These are phyloP conservation scores for Aphelinus atriplicis DNA, from an alignment of 1,140 invertebrate species.

Conservation along the genomic window DNA sequence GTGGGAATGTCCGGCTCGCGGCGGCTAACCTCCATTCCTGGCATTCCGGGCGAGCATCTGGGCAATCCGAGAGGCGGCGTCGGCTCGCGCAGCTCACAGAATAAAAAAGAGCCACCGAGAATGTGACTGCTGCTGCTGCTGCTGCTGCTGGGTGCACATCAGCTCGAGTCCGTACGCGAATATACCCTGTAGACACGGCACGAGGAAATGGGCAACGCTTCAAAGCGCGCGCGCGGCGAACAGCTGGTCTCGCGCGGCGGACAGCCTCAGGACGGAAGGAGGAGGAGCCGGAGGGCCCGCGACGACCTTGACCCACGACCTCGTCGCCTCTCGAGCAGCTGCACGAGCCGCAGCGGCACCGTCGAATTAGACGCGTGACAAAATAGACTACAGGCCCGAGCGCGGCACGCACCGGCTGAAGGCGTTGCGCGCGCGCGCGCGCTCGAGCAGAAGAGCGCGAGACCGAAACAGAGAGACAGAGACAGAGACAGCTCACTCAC, in stretches of 20 bases:
- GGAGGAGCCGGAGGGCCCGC: conserved; percentile 37
- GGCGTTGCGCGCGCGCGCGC: too few relatives aligned
- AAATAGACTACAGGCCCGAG: too few relatives aligned
- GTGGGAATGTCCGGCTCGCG: neutral
- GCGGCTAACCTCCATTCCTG: neutral
- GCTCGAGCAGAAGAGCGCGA: conserved; percentile 35
- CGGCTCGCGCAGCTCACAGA: too few relatives aligned
- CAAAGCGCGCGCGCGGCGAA: conserved; percentile 48
- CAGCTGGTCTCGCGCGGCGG: conserved; percentile 56
- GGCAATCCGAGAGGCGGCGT: too few relatives aligned
- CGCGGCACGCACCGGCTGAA: too few relatives aligned
- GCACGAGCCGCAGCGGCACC: neutral
- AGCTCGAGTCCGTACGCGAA: too few relatives aligned
- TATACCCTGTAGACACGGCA: neutral
- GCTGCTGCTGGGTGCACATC: too few relatives aligned
- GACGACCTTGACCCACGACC: conserved; percentile 64
- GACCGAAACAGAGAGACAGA: conserved; percentile 21
- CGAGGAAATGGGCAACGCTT: conserved; percentile 38
- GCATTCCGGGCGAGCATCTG: too few relatives aligned
- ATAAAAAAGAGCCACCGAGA: too few relatives aligned
- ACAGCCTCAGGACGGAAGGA: conserved; percentile 47
- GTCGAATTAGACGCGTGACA: too few relatives aligned
- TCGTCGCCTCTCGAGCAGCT: conserved; percentile 34
- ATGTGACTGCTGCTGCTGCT: too few relatives aligned
- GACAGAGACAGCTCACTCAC: conserved; percentile 46